Evolutionary conservation across 2,888 invertebrate genomes (phyloP).

Genomic region (Leptothorax acervorum): DNA sequence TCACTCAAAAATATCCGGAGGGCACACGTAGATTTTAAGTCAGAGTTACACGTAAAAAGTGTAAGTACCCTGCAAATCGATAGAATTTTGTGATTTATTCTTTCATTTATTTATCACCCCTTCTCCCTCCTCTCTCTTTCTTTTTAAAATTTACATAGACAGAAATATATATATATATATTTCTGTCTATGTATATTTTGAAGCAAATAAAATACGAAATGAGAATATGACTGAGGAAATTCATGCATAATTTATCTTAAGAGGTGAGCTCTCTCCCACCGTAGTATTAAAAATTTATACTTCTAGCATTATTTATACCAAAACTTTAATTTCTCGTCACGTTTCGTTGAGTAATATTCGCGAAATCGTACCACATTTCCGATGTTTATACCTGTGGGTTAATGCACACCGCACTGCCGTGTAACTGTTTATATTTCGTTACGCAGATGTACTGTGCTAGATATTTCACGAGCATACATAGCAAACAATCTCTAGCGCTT

Average conservation of each 20-base stretch:
- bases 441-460: not conserved
- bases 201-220: not conserved
- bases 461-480: slow-evolving; percentile 11
- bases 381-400: not conserved
- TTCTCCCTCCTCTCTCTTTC: not conserved
- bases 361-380: not conserved
- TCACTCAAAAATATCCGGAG: slow-evolving; percentile 32
- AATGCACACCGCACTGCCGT: slow-evolving; percentile 12
- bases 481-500: not conserved
- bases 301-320: not conserved
- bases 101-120: not conserved
- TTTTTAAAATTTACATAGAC: not conserved
- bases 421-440: slow-evolving; percentile 32
- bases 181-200: no score
- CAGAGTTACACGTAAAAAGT: not conserved
- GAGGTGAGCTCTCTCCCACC: not conserved
- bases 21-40: not conserved
- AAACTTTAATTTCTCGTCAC: not conserved
- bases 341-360: not conserved
- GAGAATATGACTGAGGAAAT: not conserved
- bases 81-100: slow-evolving; percentile 1
- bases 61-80: not conserved
- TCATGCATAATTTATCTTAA: not conserved
- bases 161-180: not conserved
- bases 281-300: not conserved